Evolutionary conservation across 2,888 invertebrate species (phyloP), one percentile per base, ranked within the genome.

Genomic region (Ceraclea dissimilis): DNA sequence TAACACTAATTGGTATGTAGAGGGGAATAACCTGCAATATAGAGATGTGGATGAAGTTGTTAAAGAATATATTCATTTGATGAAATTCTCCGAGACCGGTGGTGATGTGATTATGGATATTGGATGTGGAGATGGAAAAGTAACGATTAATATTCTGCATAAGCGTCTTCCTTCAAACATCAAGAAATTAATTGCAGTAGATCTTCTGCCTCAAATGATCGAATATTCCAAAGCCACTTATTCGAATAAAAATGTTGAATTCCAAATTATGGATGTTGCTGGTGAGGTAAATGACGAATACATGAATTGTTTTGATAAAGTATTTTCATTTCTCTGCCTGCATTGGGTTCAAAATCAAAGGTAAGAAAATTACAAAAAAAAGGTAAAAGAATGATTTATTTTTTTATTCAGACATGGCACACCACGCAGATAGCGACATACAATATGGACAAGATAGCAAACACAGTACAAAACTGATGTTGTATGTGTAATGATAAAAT

Each of bases 261-360:
- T 83, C 62, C 70, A 74, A 31, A 66, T 69, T 22, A 66, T 84
- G 56, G 84, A 90, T 65, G 83, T 90, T 49, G 70, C 78, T 0
- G 69, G 73, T 0, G 67, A 73, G 19, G 61, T 84, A 49, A 79
- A 81, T 0, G 67, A 69, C 1, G 70, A 79, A 18, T 65, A 80
- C 47, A 65, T 70, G n/a, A 75, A 71, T 52, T 66, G 70, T 22
- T 90, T 86, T 65, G 79, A 85, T 66, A 86, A 88, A 66, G 79
- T 82, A 0, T 82, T 88, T 52, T 90, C 90, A 0, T 89, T 90
- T 67, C 89, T 88, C 67, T 83, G 88, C 59, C 72, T 91, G 2
- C 89, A 90, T 65, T 90, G 90, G 90, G 81, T 90, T 31, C 80
- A 80, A 63, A 79, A 88, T 66, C 84, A 86, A 68, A 78, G 80